phyloP scores from a whole-genome alignment of 2,113 vertebrate genomes.

The Glaucomys volans region DNA sequence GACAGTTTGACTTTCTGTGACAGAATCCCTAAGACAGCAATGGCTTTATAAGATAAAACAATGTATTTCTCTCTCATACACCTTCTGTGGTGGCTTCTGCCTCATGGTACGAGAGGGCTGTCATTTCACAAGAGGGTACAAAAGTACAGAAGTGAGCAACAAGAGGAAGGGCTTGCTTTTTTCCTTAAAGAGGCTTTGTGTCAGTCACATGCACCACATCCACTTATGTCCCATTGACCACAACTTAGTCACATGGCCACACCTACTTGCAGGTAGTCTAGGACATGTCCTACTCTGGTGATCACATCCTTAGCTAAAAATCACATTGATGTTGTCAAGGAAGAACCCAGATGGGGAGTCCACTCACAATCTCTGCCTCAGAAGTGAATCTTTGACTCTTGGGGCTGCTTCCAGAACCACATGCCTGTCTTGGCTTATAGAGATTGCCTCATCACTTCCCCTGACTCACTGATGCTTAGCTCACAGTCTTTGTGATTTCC shows the following conservation, averaged over 20 bases:
- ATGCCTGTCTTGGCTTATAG: background rate
- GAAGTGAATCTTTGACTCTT: background rate
- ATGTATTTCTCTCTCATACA: background rate
- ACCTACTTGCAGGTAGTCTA: background rate
- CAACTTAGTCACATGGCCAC: background rate
- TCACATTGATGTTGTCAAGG: background rate
- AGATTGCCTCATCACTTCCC: background rate
- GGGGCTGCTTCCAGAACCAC: background rate
- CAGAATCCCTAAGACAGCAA: background rate
- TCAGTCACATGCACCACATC: background rate
- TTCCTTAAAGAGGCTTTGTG: background rate
- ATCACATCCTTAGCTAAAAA: background rate
- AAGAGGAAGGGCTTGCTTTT: background rate
- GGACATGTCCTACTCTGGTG: background rate
- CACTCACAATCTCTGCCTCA: background rate
- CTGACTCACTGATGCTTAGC: background rate
- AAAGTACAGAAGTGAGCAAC: background rate
- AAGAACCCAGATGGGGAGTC: background rate
- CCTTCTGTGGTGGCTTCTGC: background rate
- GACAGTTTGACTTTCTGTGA: background rate
- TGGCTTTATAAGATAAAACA: background rate
- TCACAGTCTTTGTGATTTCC: background rate
- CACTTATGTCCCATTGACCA: background rate
- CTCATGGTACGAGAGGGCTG: background rate
- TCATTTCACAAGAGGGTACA: background rate